Percentiles rank a stretch among this genome's conserved stretches.
phyloP scores from a whole-genome alignment of 2,797 vertebrate genomes.

The Lagodon rhomboides region DNA sequence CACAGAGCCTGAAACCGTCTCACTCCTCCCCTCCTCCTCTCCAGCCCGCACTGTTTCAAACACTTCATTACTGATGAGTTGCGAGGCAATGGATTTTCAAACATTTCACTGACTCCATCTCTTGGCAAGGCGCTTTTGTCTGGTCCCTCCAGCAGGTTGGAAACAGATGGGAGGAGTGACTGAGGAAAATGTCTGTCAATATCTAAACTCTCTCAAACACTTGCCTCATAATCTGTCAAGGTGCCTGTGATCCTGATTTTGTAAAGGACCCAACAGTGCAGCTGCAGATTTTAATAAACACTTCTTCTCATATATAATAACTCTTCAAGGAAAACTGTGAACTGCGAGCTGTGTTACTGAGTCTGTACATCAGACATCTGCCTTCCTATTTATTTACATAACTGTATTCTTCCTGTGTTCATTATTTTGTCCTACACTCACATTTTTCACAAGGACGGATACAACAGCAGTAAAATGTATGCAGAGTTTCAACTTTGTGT shows the following conservation, averaged over 20 bases:
- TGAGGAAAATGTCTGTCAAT: conserved; percentile 36
- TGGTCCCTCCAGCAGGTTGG: conserved; percentile 60
- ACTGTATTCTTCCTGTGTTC: no score
- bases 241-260: conserved; percentile 8
- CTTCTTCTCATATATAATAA: neutral
- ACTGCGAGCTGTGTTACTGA: no score
- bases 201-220: conserved; percentile 64
- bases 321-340: neutral
- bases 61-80: conserved; percentile 83
- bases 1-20: conserved; percentile 38
- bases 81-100: conserved; percentile 74
- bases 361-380: no score
- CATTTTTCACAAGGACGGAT: no score
- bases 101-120: conserved; percentile 72
- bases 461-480: no score
- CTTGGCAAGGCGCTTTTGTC: conserved; percentile 53
- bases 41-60: conserved; percentile 67
- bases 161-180: conserved; percentile 61
- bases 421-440: no score
- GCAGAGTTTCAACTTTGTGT: no score
- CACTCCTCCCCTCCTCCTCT: conserved; percentile 25
- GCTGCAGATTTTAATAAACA: conserved; percentile 36
- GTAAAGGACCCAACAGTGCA: conserved; percentile 2
- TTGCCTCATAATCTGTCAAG: conserved; percentile 64
- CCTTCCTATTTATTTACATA: no score